Evolutionary conservation across 2,113 vertebrate species (phyloP), one percentile per base, ranked within the genome.

Genomic region (Heliornis fulica): DNA sequence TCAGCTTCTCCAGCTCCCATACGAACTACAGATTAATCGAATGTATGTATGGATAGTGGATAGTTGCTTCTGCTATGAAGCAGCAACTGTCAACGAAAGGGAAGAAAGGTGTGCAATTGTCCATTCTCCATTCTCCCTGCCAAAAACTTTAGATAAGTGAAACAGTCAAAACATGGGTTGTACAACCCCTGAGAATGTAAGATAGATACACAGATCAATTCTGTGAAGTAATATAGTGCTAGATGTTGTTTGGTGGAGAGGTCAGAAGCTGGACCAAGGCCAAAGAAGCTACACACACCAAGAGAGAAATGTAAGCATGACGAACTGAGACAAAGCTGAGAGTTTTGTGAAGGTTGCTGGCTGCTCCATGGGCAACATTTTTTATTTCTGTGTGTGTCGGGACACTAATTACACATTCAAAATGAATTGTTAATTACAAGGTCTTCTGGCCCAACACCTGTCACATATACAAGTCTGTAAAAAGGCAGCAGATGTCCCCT

Each of bases 381-480:
- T 46, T 85, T 19, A 46, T 36, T 36, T 41, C 10, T 45, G 19
- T 4, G 19, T 63, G 25, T 20, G 6, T 3, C 68, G n/a, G 48
- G 61, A 43, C 14, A 32, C 13, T 21, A 51, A 60, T 32, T 31
- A 61, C n/a, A 57, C 31, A 8, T 28, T 61, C 25, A 65, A 9
- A 31, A 43, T 25, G 19, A 60, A 23, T 0, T 32, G 46, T 8
- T 41, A 38, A 51, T 56, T 15, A 38, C 40, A 46, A 25, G 2
- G 28, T 36, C 36, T 36, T 75, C 36, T 75, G 46, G 83, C 15
- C 45, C 78, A 29, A 29, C 59, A 28, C 29, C 26, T 17, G 15
- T 34, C 60, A 34, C 28, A 34, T 0, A 0, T 15, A 5, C 4
- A 14, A 59, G 25, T 60, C 50, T 36, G 56, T 11, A 7, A 70